Conservation (phyloP, 2,888 invertebrate genomes). For the Drosophila merina region DNA sequence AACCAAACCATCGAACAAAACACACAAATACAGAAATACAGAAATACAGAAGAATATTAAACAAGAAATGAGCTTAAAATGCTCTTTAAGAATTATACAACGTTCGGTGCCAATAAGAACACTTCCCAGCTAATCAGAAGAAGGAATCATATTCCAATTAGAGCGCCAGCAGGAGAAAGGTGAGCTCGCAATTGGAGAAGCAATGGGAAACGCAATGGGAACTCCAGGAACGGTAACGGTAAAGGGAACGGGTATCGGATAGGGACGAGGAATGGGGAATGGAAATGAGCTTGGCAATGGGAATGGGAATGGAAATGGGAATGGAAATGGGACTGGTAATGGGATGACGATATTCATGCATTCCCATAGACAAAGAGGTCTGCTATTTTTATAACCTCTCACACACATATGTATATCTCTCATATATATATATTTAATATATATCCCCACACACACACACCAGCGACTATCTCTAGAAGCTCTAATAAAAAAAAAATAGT, state of each 20-base stretch:
- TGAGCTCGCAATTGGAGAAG: slow-evolving; percentile 23
- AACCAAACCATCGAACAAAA: not conserved
- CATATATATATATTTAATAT: not conserved
- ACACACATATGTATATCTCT: slow-evolving; percentile 10
- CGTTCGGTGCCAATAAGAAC: slow-evolving; percentile 8
- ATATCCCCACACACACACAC: not conserved
- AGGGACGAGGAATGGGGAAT: not conserved
- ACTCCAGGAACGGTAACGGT: not conserved
- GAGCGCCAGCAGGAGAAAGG: slow-evolving; percentile 36
- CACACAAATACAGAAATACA: not conserved
- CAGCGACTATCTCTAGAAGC: slow-evolving; percentile 2
- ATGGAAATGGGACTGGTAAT: slow-evolving; percentile 14
- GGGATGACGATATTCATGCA: slow-evolving; percentile 30
- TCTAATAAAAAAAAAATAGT: not conserved
- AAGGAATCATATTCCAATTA: slow-evolving; percentile 21
- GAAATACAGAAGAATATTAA: not conserved
- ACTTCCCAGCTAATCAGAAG: slow-evolving; percentile 4
- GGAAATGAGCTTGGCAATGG: slow-evolving; percentile 3
- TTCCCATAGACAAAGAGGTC: slow-evolving; percentile 25
- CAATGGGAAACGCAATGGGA: slow-evolving; percentile 23
- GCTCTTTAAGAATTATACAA: slow-evolving; percentile 1
- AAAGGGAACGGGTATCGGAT: not conserved
- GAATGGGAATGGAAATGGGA: slow-evolving; percentile 2
- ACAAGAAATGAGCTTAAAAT: slow-evolving; percentile 11
- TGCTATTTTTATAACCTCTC: slow-evolving; percentile 28